Evolutionary conservation across 2,797 vertebrate genomes (phyloP), one percentile per base, ranked within the genome.

Genomic region (Rhadinocentrus ornatus): DNA sequence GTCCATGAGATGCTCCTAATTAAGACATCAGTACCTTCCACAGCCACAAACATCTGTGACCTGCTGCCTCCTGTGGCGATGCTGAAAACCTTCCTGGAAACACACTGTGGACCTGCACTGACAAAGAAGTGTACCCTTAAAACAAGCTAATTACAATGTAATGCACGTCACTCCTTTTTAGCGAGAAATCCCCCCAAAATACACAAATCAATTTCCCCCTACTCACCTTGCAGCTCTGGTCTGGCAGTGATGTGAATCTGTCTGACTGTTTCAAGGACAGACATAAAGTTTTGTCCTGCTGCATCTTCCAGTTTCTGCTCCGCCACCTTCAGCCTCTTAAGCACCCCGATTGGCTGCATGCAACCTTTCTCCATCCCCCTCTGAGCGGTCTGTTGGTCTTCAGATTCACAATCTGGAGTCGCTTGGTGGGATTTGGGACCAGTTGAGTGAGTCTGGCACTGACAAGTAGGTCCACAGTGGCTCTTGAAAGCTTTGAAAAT

Each of bases 171-270:
- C 15, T 15, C 7, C 24, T 61, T 18, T n/a, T 61, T 41, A 54
- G 20, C 7, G 3, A 46, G 44, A 46, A 46, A 9, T n/a, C 2
- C 7, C 22, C n/a, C 20, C 2, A 32, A 61, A 44, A 18, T 32
- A 20, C 34, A 44, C 12, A 12, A 58, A 2, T 31, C 18, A 24
- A 9, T 10, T n/a, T 18, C 13, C 24, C 31, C 15, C 7, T 20
- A 1, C 90, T 89, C 48, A 95, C 95, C 96, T 87, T 93, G 93
- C 20, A 93, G 75, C 60, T 94, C 91, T 50, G 93, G 92, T 77
- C 84, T 92, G 16, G 93, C 88, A 27, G 89, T 95, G 74, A 96
- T 88, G 22, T 90, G 76, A 56, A 96, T 88, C 64, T 92, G 89
- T 54, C 84, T 86, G 71, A 91, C 86, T 22, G 85, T 71, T 61